Percentiles rank a stretch among this genome's conserved stretches.
phyloP scores from a whole-genome alignment of 2,888 invertebrate species.

The Dusona sp. region DNA sequence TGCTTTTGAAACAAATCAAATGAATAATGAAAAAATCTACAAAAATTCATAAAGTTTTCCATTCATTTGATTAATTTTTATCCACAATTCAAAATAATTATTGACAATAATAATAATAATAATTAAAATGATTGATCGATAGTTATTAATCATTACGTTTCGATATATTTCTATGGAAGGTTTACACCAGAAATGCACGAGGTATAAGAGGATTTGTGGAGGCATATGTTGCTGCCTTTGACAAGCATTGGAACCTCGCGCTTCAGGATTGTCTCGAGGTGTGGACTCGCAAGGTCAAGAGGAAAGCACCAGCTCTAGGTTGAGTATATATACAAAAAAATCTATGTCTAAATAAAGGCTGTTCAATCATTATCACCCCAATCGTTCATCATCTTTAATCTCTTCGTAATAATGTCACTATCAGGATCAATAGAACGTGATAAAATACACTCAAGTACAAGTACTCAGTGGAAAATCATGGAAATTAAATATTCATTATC shows the following conservation, averaged over 20 bases:
- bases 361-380: conserved; percentile 11
- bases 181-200: conserved; percentile 90
- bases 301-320: conserved; percentile 89
- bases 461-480: neutral
- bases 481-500: neutral
- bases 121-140: neutral
- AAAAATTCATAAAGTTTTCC: no score
- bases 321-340: conserved; percentile 10
- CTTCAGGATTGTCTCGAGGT: conserved; percentile 93
- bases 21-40: no score
- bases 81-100: neutral
- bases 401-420: neutral
- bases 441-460: neutral
- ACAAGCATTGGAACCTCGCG: conserved; percentile 97
- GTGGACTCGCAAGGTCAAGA: conserved; percentile 89
- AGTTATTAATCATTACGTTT: neutral
- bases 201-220: conserved; percentile 91
- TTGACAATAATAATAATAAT: neutral
- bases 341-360: conserved; percentile 12
- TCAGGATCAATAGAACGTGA: neutral
- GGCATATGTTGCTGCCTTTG: conserved; percentile 94
- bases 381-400: conserved; percentile 29
- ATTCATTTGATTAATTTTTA: neutral
- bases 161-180: conserved; percentile 85
- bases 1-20: no score